These are phyloP conservation scores for Macroramphosus scolopax DNA, from an alignment of 2,797 vertebrate species.

Conservation along the genomic window DNA sequence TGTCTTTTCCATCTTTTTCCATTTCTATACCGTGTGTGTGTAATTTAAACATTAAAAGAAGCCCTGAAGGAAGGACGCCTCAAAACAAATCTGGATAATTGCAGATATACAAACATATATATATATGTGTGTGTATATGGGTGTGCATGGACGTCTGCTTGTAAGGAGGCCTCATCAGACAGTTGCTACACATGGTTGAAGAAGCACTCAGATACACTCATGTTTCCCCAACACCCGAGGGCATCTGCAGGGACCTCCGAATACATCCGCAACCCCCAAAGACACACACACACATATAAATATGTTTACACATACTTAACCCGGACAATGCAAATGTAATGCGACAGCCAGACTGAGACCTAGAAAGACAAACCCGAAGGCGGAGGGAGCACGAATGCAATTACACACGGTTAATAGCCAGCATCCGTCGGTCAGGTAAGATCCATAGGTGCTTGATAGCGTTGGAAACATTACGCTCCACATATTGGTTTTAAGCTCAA, in stretches of 20 bases:
- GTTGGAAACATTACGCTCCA: conserved; percentile 10
- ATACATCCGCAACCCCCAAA: conserved; percentile 22
- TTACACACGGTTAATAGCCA: conserved; percentile 15
- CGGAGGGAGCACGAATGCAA: conserved; percentile 20
- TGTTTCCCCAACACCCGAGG: conserved; percentile 50
- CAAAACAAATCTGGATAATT: conserved; percentile 50
- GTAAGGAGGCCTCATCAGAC: conserved; percentile 48
- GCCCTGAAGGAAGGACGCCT: conserved; percentile 40
- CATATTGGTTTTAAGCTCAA: conserved; percentile 1
- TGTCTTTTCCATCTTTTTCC: conserved; percentile 24
- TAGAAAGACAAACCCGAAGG: conserved; percentile 43
- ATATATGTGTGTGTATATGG: conserved; percentile 28
- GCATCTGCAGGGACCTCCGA: conserved; percentile 41
- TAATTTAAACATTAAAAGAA: conserved; percentile 49
- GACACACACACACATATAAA: conserved; percentile 15
- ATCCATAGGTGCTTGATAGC: conserved; percentile 19
- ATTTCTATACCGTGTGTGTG: conserved; percentile 12
- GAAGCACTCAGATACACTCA: conserved; percentile 53
- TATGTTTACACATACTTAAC: conserved; percentile 22
- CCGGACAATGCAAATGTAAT: conserved; percentile 49
- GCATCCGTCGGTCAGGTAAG: conserved; percentile 17
- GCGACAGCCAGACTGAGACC: conserved; percentile 54
- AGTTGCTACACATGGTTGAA: conserved; percentile 47
- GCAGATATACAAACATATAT: too few species aligned
- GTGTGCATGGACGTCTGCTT: conserved; percentile 20